Conservation (phyloP, 1,140 invertebrate genomes). For the Brachionus koreanus region DNA sequence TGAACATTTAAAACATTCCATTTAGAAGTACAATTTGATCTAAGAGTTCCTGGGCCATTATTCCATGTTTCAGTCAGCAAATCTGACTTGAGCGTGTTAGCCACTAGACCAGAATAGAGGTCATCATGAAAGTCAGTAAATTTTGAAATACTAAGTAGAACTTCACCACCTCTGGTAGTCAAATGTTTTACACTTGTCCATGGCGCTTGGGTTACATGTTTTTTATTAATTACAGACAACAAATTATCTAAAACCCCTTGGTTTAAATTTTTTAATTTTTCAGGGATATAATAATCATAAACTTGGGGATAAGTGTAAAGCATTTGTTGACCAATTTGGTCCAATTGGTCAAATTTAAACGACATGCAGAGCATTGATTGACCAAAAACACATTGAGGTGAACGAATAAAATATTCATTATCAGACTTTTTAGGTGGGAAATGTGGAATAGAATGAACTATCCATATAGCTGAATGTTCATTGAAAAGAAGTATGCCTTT, state of each 20-base stretch:
- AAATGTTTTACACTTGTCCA: not conserved
- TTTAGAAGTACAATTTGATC: slow-evolving; percentile 29
- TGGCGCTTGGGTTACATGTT: slow-evolving; percentile 6
- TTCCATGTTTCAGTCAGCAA: slow-evolving; percentile 38
- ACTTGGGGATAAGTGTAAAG: slow-evolving; percentile 26
- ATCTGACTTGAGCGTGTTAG: not conserved
- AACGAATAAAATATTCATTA: slow-evolving; percentile 12
- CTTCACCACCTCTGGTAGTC: slow-evolving; percentile 12
- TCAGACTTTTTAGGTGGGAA: slow-evolving; percentile 15
- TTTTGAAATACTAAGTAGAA: slow-evolving; percentile 15
- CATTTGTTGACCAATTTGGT: slow-evolving; percentile 17
- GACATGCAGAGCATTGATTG: slow-evolving; percentile 41
- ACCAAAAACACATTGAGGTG: slow-evolving; percentile 39
- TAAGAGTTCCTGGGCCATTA: slow-evolving; percentile 32
- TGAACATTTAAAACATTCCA: slow-evolving; percentile 36
- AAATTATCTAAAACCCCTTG: slow-evolving; percentile 6
- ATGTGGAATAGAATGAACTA: slow-evolving; percentile 36
- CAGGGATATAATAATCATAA: slow-evolving; percentile 36
- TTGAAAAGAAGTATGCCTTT: slow-evolving; percentile 31
- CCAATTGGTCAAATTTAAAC: slow-evolving; percentile 40
- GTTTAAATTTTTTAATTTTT: not conserved
- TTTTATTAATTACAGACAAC: not conserved
- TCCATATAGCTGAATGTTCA: slow-evolving; percentile 17
- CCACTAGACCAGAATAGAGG: slow-evolving; percentile 17
- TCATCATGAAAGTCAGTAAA: slow-evolving; percentile 43